Evolutionary conservation across 2,797 vertebrate species (phyloP), one percentile per base, ranked within the genome.

Genomic region (Oophaga sylvatica): DNA sequence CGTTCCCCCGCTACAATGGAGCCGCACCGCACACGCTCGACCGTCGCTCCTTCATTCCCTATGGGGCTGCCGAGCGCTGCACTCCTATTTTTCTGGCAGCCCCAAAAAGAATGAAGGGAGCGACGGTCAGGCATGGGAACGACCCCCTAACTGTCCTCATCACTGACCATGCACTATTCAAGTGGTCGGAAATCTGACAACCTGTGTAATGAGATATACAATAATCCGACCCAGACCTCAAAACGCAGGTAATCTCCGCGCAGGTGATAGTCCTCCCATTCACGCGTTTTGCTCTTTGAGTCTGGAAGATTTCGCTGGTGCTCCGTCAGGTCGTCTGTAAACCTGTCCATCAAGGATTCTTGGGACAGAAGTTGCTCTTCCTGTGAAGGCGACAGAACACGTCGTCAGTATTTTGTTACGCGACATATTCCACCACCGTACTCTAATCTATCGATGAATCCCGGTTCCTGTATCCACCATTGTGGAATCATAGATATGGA

Each of bases 291-390:
- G 80, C 94, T 91, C 59, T 94, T 95, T 62, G 92, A 93, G 57
- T 97, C 96, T 0, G 94, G 93, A 1, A 90, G 85, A 73, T 91
- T 95, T 90, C 96, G 89, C 90, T 96, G 94, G 89, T 96, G 94
- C 56, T 94, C 87, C 0, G 87, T 90, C 76, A 98, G 93, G 90
- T 97, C 96, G 0, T 92, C 92, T 0, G 94, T 93, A 88, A 96
- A 96, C 0, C 96, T 96, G 75, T 96, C 94, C 88, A 97, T 91
- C 94, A 95, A 96, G 89, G 92, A 90, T 53, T 92, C 85, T 0
- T 97, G 96, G 85, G 95, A 96, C 88, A 96, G 93, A 68, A 97
- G 93, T 93, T 98, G 97, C 77, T 93, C 95, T 5, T 97, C 96
- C 97, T 98, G 12, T 48, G 20, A n/a, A 62, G 1, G 41, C 16